Evolutionary conservation across 2,797 vertebrate genomes (phyloP).

Genomic region (Syngnathus acus): DNA sequence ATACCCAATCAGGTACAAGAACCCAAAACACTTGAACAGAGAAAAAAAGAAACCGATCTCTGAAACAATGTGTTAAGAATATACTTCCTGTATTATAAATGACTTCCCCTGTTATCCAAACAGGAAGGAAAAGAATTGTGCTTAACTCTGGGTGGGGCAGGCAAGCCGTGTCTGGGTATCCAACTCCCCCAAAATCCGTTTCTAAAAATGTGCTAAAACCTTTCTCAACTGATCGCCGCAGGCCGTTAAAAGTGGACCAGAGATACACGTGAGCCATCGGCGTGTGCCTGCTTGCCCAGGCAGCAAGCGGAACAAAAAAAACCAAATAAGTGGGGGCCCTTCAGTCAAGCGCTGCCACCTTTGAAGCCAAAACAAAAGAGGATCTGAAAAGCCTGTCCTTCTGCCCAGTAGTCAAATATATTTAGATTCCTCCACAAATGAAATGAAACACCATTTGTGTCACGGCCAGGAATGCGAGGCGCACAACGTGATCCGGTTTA

Average conservation of each 20-base stretch:
- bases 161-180: not conserved
- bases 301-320: not conserved
- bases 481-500: conserved; percentile 38
- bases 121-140: conserved; percentile 45
- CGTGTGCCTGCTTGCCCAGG: not conserved
- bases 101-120: conserved; percentile 48
- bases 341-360: conserved; percentile 18
- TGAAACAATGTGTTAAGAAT: conserved; percentile 51
- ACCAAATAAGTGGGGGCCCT: not conserved
- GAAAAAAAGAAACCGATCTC: conserved; percentile 11
- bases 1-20: conserved; percentile 30
- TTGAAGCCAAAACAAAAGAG: conserved; percentile 12
- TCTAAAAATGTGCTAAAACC: not conserved
- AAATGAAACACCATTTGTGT: conserved; percentile 51
- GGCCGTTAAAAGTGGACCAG: not conserved
- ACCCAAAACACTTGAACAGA: conserved; percentile 16
- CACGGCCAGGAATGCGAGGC: conserved; percentile 18
- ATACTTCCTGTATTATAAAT: conserved; percentile 44
- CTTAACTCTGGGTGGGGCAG: conserved; percentile 28
- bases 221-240: not conserved
- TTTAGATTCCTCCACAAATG: conserved; percentile 35
- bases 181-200: not conserved
- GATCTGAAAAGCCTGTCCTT: conserved; percentile 21
- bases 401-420: conserved; percentile 29
- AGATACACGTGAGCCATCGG: not conserved